Conservation (phyloP, 2,888 invertebrate genomes). For the Trissolcus japonicus region DNA sequence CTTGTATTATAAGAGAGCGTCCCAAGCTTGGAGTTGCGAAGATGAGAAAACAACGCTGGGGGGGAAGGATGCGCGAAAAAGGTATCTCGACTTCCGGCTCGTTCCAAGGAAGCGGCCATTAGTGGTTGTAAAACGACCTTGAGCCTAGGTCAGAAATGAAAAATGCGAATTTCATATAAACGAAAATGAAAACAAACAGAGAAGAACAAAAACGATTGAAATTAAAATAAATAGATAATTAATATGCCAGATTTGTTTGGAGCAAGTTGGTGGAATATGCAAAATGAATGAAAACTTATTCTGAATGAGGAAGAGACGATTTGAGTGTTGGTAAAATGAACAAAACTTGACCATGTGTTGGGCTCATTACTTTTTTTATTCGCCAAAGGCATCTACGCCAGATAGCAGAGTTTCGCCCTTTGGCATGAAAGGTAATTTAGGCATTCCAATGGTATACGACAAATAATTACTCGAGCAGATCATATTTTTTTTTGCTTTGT, state of each 20-base stretch:
- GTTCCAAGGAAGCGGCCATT: conserved; percentile 50
- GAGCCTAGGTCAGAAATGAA: conserved; percentile 55
- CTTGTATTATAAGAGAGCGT: conserved; percentile 27
- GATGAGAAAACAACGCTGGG: conserved; percentile 18
- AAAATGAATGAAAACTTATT: conserved; percentile 14
- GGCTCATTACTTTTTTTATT: background rate
- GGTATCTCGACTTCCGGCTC: conserved; percentile 48
- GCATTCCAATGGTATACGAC: conserved; percentile 40
- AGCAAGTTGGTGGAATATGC: no score
- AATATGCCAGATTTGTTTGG: no score
- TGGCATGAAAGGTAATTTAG: conserved; percentile 58
- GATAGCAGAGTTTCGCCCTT: conserved; percentile 50
- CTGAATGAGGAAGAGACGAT: conserved; percentile 28
- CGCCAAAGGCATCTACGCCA: conserved; percentile 53
- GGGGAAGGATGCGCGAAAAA: conserved; percentile 38
- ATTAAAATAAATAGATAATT: conserved; percentile 24
- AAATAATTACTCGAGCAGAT: conserved; percentile 35
- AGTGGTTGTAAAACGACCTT: conserved; percentile 57
- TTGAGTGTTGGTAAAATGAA: conserved; percentile 43
- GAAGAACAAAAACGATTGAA: conserved; percentile 14
- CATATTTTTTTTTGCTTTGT: no score
- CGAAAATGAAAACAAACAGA: conserved; percentile 19
- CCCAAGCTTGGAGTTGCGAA: conserved; percentile 4
- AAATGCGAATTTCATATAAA: conserved; percentile 10
- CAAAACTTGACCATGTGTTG: conserved; percentile 43